Evolutionary conservation across 2,113 vertebrate genomes (phyloP), one percentile per base, ranked within the genome.

Genomic region (Actenoides hombroni): DNA sequence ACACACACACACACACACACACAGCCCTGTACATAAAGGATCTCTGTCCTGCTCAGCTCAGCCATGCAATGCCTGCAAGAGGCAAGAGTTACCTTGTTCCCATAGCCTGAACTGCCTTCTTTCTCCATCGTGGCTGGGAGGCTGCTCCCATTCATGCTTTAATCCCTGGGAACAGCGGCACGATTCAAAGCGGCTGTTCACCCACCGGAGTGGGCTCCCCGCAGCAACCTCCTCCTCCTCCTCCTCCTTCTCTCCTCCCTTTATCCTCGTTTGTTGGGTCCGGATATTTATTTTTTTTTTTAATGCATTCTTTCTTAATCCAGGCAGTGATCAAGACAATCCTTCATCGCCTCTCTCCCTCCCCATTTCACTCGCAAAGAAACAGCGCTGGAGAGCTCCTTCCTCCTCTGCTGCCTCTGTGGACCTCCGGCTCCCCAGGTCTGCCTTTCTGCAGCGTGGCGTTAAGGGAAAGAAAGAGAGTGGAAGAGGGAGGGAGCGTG

Each of bases 11-110:
- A 37, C n/a, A n/a, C n/a, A n/a, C n/a, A n/a, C n/a, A n/a, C n/a
- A 19, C 57, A 83, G 61, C 80, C 65, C 78, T 16, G 88, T 20
- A 90, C 96, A 97, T 57, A 83, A 88, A 96, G 92, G 78, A 82
- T 53, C 90, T 49, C 95, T 92, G 96, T 96, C 96, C 94, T 94
- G 96, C 94, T 84, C 83, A 28, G 92, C 95, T 82, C 94, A 60
- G 97, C 94, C 96, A 57, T 71, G 95, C 95, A 90, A 92, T 16
- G 77, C 31, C 76, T 75, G 92, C 56, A 6, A 91, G 71, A 80
- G 70, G 88, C 88, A 54, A 70, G 95, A 96, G 98, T 99, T 99
- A 99, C 99, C 99, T 99, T 97, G 92, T 96, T 94, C 79, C 86
- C 96, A 95, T 73, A 97, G 98, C 98, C 97, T 83, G 81, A 96